Evolutionary conservation across 2,113 vertebrate species (phyloP).

Genomic region (Dendrocopos noguchii): DNA sequence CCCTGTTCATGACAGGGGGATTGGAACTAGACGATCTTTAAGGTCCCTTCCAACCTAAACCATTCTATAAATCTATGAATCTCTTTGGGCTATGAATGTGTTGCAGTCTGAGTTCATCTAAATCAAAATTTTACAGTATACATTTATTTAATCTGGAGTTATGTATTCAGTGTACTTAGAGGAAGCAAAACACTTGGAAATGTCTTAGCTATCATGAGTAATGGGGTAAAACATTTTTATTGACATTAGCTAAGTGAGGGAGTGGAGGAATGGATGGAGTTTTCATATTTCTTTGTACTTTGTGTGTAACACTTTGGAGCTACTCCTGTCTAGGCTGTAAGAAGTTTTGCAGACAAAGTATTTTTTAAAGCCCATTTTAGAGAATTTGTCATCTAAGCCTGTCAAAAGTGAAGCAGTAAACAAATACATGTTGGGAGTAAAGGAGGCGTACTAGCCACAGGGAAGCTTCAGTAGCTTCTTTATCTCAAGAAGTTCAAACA

Average conservation of each 20-base stretch:
- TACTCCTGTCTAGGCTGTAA: background rate
- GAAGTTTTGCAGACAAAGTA: background rate
- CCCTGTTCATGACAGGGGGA: too few relatives aligned
- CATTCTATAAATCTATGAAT: too few relatives aligned
- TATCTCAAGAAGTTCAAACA: background rate
- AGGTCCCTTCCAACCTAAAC: too few relatives aligned
- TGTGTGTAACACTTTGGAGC: accelerated
- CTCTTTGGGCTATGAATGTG: background rate
- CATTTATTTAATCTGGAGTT: background rate
- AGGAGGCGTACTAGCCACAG: background rate
- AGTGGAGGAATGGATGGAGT: background rate
- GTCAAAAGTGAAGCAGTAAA: background rate
- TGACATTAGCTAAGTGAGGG: background rate
- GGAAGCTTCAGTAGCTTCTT: background rate
- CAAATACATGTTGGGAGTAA: background rate
- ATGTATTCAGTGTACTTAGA: background rate
- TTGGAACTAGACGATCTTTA: too few relatives aligned
- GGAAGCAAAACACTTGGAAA: background rate
- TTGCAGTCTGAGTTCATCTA: background rate
- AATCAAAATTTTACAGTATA: background rate
- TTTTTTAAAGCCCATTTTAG: background rate
- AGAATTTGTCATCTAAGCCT: background rate
- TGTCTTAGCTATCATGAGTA: background rate
- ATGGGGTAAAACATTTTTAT: background rate
- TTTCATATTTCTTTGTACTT: background rate